Percentiles rank a stretch among this genome's conserved stretches.
Evolutionary conservation across 1,140 invertebrate genomes (phyloP).

Genomic region (Mycetomoellerius zeteki): DNA sequence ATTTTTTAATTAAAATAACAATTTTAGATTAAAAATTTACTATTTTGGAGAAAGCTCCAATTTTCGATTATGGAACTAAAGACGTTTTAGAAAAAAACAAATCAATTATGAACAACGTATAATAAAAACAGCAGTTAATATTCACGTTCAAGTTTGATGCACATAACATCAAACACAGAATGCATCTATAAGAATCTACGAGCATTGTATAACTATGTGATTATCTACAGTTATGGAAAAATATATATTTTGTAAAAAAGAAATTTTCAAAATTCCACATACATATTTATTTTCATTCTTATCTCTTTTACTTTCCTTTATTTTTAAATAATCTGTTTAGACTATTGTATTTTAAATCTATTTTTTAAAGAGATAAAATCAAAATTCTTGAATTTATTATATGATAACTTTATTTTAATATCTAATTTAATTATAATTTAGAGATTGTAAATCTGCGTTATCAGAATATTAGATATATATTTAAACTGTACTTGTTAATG

Average conservation of each 20-base stretch:
- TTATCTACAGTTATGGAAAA: neutral
- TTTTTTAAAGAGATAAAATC: neutral
- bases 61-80: no score
- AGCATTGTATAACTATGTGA: neutral
- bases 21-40: no score
- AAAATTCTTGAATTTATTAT: neutral
- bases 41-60: no score
- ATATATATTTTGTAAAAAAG: neutral
- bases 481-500: neutral
- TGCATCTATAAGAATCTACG: neutral
- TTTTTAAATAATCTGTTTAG: neutral
- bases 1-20: neutral
- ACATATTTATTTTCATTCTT: neutral
- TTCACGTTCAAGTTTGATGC: no score
- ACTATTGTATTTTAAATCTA: neutral
- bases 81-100: no score
- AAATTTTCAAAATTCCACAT: neutral
- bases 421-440: slow-evolving; percentile 33
- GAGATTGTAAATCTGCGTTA: slow-evolving; percentile 9
- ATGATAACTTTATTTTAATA: neutral
- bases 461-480: neutral
- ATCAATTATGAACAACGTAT: no score
- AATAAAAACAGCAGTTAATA: no score
- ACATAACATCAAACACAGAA: no score
- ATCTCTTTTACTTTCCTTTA: neutral